Conservation (phyloP, 1,140 invertebrate genomes). For the Pantala flavescens region DNA sequence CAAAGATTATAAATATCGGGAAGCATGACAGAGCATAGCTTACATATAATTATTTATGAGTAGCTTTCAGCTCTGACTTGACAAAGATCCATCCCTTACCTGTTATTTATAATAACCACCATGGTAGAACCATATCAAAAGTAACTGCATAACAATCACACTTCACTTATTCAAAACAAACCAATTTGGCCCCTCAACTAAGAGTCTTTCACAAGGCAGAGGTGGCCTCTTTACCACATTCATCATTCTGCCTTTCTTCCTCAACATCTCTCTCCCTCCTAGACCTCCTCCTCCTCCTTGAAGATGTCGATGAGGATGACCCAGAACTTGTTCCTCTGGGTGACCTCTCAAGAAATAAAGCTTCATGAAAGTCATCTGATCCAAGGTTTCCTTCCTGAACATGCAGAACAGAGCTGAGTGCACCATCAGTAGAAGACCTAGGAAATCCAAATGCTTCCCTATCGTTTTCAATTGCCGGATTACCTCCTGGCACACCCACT, state of each 20-base stretch:
- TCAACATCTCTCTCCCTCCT: slow-evolving; percentile 24
- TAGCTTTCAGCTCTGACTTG: background rate
- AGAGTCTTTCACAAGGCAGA: slow-evolving; percentile 11
- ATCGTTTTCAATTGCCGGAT: slow-evolving; percentile 22
- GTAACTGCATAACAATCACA: background rate
- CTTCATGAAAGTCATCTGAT: slow-evolving; percentile 50
- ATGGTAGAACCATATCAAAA: background rate
- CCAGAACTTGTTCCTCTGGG: slow-evolving; percentile 31
- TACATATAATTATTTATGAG: background rate
- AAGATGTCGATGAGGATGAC: slow-evolving; percentile 12
- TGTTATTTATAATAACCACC: background rate
- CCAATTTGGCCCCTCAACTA: background rate
- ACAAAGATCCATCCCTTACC: background rate
- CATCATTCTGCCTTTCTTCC: slow-evolving; percentile 12
- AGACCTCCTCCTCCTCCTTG: slow-evolving; percentile 22
- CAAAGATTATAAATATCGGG: slow-evolving; percentile 3
- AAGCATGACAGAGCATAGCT: slow-evolving; percentile 5
- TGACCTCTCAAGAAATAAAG: slow-evolving; percentile 43
- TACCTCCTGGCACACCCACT: slow-evolving; percentile 21
- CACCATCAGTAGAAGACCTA: slow-evolving; percentile 46
- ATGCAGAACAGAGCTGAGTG: slow-evolving; percentile 46
- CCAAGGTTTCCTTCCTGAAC: slow-evolving; percentile 48
- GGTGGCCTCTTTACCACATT: slow-evolving; percentile 3
- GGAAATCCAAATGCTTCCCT: slow-evolving; percentile 45
- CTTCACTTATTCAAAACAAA: background rate